Evolutionary conservation across 1,140 invertebrate species (phyloP).

Genomic region (Drosophila carrolli): DNA sequence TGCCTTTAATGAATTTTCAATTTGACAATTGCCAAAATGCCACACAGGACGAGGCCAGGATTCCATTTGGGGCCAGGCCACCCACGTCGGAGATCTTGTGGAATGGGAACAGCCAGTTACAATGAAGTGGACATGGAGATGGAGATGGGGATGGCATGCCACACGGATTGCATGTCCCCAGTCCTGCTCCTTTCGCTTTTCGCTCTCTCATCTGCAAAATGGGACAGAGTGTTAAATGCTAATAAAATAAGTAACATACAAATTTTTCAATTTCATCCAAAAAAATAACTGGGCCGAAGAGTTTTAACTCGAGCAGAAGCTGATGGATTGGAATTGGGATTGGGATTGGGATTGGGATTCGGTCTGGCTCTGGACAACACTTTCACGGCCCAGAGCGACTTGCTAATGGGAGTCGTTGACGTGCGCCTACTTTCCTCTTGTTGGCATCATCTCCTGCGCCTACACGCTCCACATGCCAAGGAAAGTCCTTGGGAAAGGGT

Average conservation of each 20-base stretch:
- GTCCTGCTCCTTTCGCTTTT: conserved; percentile 43
- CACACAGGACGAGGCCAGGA: conserved; percentile 51
- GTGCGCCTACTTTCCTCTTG: conserved; percentile 69
- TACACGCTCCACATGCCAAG: conserved; percentile 41
- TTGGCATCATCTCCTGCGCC: conserved; percentile 43
- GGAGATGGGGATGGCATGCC: conserved; percentile 48
- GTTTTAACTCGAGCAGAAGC: conserved; percentile 28
- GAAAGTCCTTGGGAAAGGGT: conserved; percentile 15
- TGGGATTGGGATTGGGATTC: not conserved
- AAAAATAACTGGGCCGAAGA: conserved; percentile 60
- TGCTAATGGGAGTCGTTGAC: conserved; percentile 73
- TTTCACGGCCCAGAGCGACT: conserved; percentile 83
- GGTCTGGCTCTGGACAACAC: conserved; percentile 53
- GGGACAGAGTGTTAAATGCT: conserved; percentile 72
- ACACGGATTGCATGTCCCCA: conserved; percentile 46
- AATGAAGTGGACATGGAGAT: not conserved
- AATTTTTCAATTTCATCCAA: conserved; percentile 75
- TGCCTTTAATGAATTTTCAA: conserved; percentile 84
- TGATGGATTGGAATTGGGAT: not conserved
- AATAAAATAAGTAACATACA: conserved; percentile 84
- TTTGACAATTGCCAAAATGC: conserved; percentile 80
- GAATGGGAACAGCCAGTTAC: conserved; percentile 2
- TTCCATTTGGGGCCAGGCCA: conserved; percentile 39
- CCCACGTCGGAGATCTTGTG: conserved; percentile 39
- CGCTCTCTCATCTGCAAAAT: conserved; percentile 41